phyloP scores from a whole-genome alignment of 2,113 vertebrate genomes.

The Martes martes region DNA sequence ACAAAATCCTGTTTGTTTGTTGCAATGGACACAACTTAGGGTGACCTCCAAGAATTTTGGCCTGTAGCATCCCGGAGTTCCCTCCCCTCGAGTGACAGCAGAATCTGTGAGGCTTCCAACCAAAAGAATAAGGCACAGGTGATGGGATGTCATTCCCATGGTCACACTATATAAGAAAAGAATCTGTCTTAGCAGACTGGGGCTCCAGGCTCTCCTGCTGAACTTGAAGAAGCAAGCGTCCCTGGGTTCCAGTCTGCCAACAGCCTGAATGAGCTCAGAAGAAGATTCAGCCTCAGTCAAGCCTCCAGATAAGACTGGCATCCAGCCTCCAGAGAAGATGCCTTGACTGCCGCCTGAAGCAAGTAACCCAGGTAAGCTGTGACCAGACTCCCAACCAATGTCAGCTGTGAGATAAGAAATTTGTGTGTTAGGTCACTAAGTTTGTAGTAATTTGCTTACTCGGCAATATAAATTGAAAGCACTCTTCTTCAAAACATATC shows the following conservation, averaged over 20 bases:
- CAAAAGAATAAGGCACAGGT: background rate
- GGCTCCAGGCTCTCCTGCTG: background rate
- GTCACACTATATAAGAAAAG: background rate
- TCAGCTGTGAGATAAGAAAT: background rate
- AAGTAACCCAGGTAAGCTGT: background rate
- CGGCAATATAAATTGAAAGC: background rate
- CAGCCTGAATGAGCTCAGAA: background rate
- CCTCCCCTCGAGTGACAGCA: background rate
- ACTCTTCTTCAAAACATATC: background rate
- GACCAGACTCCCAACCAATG: background rate
- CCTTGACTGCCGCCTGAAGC: background rate
- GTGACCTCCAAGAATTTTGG: background rate
- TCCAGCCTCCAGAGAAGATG: background rate
- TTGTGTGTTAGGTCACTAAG: background rate
- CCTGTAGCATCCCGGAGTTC: background rate
- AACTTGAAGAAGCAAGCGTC: background rate
- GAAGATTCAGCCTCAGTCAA: background rate
- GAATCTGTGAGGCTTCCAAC: background rate
- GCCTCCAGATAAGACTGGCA: background rate
- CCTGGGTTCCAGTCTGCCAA: background rate
- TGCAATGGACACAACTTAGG: background rate
- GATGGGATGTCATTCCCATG: background rate
- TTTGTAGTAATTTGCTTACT: background rate
- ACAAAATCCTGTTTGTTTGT: background rate
- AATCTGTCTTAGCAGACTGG: background rate